Conservation (phyloP, 1,140 invertebrate species). For the Trialeurodes vaporariorum region DNA sequence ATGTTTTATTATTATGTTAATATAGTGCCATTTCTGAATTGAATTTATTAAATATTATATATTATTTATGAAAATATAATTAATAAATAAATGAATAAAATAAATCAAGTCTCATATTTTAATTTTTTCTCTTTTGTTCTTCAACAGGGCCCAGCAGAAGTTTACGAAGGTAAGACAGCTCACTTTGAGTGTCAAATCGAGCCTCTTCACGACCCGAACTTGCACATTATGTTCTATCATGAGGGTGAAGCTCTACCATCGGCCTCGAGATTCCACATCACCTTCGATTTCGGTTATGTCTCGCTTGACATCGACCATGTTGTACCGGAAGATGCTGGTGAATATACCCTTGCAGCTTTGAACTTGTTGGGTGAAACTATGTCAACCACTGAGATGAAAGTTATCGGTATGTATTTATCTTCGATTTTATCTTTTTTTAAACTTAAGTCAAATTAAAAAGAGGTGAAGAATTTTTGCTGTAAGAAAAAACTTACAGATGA, state of each 20-base stretch:
- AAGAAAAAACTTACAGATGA: no score
- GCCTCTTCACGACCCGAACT: constrained; percentile 79
- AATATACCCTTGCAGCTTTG: constrained; percentile 79
- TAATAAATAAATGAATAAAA: no score
- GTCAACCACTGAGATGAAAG: constrained; percentile 65
- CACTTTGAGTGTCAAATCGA: constrained; percentile 87
- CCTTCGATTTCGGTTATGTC: constrained; percentile 91
- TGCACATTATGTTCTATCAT: constrained; percentile 83
- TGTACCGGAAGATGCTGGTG: constrained; percentile 85
- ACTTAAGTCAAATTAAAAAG: no score
- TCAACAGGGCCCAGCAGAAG: constrained; percentile 61
- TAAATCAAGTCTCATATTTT: no score
- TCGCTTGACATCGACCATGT: constrained; percentile 81
- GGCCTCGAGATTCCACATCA: constrained; percentile 79
- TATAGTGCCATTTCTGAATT: no score
- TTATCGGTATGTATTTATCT: constrained; percentile 36
- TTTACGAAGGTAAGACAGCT: constrained; percentile 73
- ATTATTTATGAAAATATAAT: no score
- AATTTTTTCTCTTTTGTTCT: constrained; percentile 11
- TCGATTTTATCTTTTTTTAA: background rate
- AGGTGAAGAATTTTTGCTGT: no score
- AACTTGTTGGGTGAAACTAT: constrained; percentile 78
- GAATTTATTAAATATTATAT: no score
- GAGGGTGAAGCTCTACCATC: constrained; percentile 78
- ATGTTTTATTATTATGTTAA: no score